phyloP scores from a whole-genome alignment of 2,888 invertebrate genomes.

The Autographa pulchrina region DNA sequence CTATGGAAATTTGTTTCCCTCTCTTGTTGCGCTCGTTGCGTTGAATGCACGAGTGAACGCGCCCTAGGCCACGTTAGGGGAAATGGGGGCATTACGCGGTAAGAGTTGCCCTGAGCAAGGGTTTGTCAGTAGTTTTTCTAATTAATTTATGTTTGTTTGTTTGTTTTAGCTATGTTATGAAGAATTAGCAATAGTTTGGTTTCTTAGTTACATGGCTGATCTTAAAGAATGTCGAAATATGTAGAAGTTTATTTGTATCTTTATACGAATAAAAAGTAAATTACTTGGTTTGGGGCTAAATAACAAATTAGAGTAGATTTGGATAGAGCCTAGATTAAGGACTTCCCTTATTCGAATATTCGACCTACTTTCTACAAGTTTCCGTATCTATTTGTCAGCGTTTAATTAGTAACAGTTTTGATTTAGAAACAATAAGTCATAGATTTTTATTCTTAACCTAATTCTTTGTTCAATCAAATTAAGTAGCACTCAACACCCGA shows the following conservation, averaged over 20 bases:
- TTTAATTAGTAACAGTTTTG: too few relatives aligned
- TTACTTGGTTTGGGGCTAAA: too few relatives aligned
- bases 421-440: not conserved
- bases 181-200: too few relatives aligned
- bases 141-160: slow-evolving; percentile 3
- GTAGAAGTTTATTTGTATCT: too few relatives aligned
- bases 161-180: not conserved
- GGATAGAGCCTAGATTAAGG: too few relatives aligned
- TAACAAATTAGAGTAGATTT: too few relatives aligned
- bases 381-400: too few relatives aligned
- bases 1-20: not conserved
- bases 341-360: too few relatives aligned
- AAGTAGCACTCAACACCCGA: not conserved
- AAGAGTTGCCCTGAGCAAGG: not conserved
- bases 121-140: not conserved
- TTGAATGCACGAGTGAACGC: slow-evolving; percentile 3
- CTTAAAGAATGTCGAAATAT: too few relatives aligned
- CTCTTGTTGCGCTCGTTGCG: not conserved
- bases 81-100: not conserved
- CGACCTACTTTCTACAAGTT: too few relatives aligned
- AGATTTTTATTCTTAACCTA: not conserved
- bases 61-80: not conserved
- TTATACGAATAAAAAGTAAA: too few relatives aligned
- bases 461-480: not conserved
- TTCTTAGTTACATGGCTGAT: too few relatives aligned